Evolutionary conservation across 2,888 invertebrate species (phyloP).

Genomic region (Plemyria rubiginata): DNA sequence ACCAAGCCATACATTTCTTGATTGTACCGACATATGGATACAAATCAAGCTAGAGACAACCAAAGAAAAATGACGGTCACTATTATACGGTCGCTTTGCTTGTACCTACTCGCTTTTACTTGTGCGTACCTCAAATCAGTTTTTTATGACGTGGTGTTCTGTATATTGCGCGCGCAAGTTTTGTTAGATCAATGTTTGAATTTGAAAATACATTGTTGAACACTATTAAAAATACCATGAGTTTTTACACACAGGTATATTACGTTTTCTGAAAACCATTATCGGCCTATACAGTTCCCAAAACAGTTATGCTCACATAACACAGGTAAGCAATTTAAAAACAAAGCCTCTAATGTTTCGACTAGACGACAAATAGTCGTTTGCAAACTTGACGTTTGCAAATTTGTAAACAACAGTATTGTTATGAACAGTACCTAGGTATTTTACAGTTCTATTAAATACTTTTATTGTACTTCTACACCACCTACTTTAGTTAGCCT

Average conservation of each 20-base stretch:
- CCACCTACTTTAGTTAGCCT: neutral
- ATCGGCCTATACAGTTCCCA: slow-evolving; percentile 30
- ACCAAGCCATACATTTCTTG: no score
- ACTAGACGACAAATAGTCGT: slow-evolving; percentile 45
- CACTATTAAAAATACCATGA: neutral
- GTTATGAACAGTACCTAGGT: slow-evolving; percentile 50
- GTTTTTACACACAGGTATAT: slow-evolving; percentile 16
- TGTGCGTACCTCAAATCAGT: no score
- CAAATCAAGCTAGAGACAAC: no score
- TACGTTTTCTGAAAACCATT: slow-evolving; percentile 30
- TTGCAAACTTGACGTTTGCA: slow-evolving; percentile 33
- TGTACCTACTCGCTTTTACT: no score
- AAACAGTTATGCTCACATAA: slow-evolving; percentile 36
- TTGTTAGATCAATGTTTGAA: no score
- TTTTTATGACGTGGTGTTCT: no score
- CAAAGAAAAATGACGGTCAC: no score
- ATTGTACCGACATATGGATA: no score
- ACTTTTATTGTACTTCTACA: slow-evolving; percentile 12
- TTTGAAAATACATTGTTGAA: slow-evolving; percentile 7
- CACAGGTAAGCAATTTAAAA: slow-evolving; percentile 37
- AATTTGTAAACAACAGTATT: slow-evolving; percentile 52
- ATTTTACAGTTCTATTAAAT: slow-evolving; percentile 55
- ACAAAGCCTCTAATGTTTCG: slow-evolving; percentile 47
- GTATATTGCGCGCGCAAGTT: no score
- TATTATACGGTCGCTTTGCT: no score